These are phyloP conservation scores for Lithodes maja DNA, from an alignment of 2,888 invertebrate species.

Conservation along the genomic window DNA sequence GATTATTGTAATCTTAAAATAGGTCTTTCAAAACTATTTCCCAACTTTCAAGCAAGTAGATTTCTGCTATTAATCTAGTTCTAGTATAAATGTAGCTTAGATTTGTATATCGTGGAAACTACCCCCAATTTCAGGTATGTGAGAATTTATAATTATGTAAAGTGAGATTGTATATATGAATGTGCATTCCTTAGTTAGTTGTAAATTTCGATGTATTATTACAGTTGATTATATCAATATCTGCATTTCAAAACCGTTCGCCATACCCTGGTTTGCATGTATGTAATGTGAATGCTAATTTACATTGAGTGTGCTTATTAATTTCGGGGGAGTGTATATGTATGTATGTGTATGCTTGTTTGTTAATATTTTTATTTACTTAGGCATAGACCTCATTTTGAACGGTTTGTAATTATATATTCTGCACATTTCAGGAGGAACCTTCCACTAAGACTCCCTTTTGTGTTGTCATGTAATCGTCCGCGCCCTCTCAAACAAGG, in stretches of 20 bases:
- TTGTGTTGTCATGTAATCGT: conserved; percentile 65
- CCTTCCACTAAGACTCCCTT: conserved; percentile 58
- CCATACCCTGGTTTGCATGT: neutral
- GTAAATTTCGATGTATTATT: too few species aligned
- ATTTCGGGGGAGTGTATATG: neutral
- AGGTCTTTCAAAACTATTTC: too few species aligned
- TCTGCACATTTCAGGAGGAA: conserved; percentile 26
- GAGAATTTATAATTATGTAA: neutral
- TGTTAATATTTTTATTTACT: neutral
- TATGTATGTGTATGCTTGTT: conserved; percentile 9
- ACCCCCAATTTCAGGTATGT: neutral
- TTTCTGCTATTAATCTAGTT: too few species aligned
- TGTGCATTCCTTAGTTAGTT: neutral
- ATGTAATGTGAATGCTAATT: neutral
- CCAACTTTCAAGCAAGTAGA: too few species aligned
- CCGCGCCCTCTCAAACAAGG: neutral
- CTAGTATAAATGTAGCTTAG: too few species aligned
- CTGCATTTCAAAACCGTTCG: too few species aligned
- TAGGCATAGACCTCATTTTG: neutral
- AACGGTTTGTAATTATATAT: neutral
- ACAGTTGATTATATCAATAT: too few species aligned
- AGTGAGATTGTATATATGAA: neutral
- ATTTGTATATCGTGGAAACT: too few species aligned
- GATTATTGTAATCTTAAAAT: too few species aligned
- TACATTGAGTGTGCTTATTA: neutral